Conservation (phyloP, 2,888 invertebrate species). For the Sinodicranocentrus sp. region DNA sequence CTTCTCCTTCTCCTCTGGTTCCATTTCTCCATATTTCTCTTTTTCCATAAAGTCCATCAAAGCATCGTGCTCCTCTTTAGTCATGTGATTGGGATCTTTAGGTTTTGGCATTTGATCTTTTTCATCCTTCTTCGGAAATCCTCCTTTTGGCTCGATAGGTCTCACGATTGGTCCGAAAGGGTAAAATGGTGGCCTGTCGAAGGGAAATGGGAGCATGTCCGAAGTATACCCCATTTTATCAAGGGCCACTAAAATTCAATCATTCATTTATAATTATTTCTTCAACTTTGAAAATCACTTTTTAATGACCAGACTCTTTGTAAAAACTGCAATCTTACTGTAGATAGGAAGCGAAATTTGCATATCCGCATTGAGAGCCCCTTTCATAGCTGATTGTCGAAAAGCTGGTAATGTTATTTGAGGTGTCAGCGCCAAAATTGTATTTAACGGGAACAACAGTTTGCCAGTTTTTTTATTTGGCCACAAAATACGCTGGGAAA, state of each 20-base stretch:
- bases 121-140: background rate
- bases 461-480: constrained; percentile 23
- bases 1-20: constrained; percentile 17
- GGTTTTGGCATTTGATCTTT: background rate
- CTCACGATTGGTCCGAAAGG: constrained; percentile 69
- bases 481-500: background rate
- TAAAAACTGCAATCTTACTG: no score
- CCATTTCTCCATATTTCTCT: background rate
- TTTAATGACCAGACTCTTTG: no score
- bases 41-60: no score
- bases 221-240: constrained; percentile 73
- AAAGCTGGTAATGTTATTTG: constrained; percentile 66
- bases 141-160: constrained; percentile 36
- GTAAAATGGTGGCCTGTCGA: constrained; percentile 69
- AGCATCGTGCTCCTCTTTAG: no score
- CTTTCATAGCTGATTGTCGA: constrained; percentile 48
- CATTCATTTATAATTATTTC: no score
- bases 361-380: constrained; percentile 73
- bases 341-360: constrained; percentile 70
- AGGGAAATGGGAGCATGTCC: constrained; percentile 70
- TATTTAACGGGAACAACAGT: constrained; percentile 71
- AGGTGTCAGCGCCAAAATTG: constrained; percentile 64
- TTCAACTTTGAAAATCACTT: background rate
- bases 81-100: background rate
- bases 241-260: constrained; percentile 1